phyloP scores from a whole-genome alignment of 2,113 vertebrate genomes.

The Oenanthe oenanthe region DNA sequence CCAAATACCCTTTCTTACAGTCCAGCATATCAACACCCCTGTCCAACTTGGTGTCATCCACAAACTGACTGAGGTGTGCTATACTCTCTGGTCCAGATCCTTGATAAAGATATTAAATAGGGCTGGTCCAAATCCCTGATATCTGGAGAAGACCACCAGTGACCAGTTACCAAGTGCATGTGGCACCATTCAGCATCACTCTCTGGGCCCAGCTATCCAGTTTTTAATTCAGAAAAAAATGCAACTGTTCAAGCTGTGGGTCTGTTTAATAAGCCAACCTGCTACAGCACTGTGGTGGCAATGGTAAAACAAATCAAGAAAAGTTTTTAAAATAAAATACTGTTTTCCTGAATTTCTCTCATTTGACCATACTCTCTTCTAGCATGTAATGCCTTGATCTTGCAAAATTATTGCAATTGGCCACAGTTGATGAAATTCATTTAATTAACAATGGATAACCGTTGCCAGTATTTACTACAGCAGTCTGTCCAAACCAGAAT shows the following conservation, averaged over 20 bases:
- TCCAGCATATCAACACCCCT: neutral
- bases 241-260: neutral
- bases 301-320: neutral
- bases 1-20: neutral
- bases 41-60: neutral
- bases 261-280: neutral
- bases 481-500: neutral
- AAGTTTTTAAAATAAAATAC: neutral
- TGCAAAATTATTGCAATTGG: neutral
- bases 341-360: neutral
- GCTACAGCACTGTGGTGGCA: neutral
- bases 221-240: neutral
- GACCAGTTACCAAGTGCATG: neutral
- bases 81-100: neutral
- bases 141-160: neutral
- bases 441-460: neutral
- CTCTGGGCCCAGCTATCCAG: neutral
- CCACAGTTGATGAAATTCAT: neutral
- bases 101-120: neutral
- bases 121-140: neutral
- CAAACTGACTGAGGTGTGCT: neutral
- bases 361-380: neutral
- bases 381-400: neutral
- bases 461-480: neutral
- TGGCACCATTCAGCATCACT: neutral